Evolutionary conservation across 2,888 invertebrate species (phyloP), one percentile per base, ranked within the genome.

Genomic region (Hydraecia micacea): DNA sequence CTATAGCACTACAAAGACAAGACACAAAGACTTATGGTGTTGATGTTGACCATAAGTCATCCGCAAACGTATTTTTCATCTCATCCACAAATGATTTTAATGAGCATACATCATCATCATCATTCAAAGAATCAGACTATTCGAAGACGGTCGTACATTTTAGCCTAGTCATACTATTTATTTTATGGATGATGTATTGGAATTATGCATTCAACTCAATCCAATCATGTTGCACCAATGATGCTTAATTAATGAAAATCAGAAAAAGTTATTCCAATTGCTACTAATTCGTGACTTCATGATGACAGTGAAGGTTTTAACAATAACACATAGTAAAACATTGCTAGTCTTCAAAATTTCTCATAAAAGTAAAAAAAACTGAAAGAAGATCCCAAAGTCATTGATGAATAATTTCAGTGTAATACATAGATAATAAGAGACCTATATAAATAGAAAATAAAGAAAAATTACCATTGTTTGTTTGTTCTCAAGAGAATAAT

Each of bases 1-100:
- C 94, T 93, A 94, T 93, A 93, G 90, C 90, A 92, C 88, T 90
- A 91, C 91, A 91, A 93, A 93, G 91, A 91, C 91, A 91, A 88
- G 81, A 83, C 73, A 82, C 79, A 74, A 88, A 89, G 88, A 91
- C 87, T 90, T 91, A 91, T 90, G 89, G 89, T 90, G 87, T 90
- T 89, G 87, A 90, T 90, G 74, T 75, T 84, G 80, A 80, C 83
- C 85, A 89, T 86, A 90, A 86, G 83, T 90, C 88, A 90, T 88
- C 82, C 84, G 78, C 69, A 81, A 91, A 89, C 89, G 87, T 89
- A 81, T 86, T 87, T 86, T 83, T 77, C 73, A 87, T 83, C 65
- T 79, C 78, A 79, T 85, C 83, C 74, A 79, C 76, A 79, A 86
- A 85, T 82, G 67, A 73, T 81, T 75, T 58, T 66, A 68, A 67